These are phyloP conservation scores for Zootermopsis nevadensis DNA, from an alignment of 2,888 invertebrate species.

Conservation along the genomic window DNA sequence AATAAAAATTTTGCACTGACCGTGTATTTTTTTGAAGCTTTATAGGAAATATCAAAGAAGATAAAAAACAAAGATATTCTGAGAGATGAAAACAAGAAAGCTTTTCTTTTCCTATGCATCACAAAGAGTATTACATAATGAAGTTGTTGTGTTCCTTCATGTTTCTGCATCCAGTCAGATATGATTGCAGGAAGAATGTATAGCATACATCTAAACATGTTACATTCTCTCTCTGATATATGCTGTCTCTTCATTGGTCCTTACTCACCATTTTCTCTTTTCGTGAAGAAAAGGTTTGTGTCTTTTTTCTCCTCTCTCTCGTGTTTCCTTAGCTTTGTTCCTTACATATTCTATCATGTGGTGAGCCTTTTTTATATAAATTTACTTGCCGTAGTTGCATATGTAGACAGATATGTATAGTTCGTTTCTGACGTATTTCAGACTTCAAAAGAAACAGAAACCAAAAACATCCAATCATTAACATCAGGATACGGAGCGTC, in stretches of 20 bases:
- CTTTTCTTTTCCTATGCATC: neutral
- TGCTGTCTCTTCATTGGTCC: neutral
- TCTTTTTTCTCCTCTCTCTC: neutral
- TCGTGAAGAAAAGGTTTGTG: neutral
- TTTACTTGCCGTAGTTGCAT: neutral
- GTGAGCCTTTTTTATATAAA: neutral
- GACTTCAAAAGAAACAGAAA: neutral
- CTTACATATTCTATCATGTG: constrained; percentile 7
- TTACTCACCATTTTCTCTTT: neutral
- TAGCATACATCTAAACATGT: neutral
- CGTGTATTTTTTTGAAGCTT: neutral
- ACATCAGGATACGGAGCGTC: neutral
- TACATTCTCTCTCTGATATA: too few relatives aligned
- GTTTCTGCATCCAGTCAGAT: neutral
- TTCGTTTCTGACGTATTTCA: neutral
- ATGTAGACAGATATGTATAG: neutral
- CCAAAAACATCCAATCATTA: neutral
- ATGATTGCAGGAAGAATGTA: neutral
- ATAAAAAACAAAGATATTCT: neutral
- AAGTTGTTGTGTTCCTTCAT: neutral
- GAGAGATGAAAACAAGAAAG: constrained; percentile 2
- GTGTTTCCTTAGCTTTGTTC: constrained; percentile 5
- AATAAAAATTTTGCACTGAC: too few relatives aligned
- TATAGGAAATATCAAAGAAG: neutral
- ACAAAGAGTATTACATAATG: constrained; percentile 13